Conservation (phyloP, 2,888 invertebrate genomes). For the Caenorhabditis doughertyi region DNA sequence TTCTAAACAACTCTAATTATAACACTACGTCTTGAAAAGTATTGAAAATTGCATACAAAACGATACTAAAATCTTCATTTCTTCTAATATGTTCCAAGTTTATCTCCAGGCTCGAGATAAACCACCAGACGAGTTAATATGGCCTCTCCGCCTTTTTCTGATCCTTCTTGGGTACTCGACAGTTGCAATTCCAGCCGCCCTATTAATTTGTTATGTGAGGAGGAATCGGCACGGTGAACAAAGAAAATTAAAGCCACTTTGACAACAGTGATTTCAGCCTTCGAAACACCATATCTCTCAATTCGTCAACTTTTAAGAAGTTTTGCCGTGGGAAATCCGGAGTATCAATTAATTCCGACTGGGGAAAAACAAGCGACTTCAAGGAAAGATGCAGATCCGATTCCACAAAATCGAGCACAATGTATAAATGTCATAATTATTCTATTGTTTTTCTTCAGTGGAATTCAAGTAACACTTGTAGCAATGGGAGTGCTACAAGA, state of each 20-base stretch:
- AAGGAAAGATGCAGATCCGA: constrained; percentile 46
- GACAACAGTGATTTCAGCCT: constrained; percentile 34
- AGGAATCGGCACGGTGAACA: constrained; percentile 68
- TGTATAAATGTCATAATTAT: constrained; percentile 49
- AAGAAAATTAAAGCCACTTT: background rate
- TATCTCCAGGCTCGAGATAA: constrained; percentile 64
- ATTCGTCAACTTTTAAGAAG: constrained; percentile 47
- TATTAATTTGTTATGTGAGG: constrained; percentile 73
- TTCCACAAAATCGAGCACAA: constrained; percentile 54
- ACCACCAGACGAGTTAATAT: constrained; percentile 71
- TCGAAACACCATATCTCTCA: constrained; percentile 36
- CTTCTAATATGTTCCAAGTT: no score
- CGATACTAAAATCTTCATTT: no score
- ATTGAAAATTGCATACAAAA: no score
- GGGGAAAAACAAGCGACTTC: constrained; percentile 42
- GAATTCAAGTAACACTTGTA: constrained; percentile 87
- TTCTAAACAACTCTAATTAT: no score
- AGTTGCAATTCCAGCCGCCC: constrained; percentile 73
- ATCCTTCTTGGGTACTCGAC: constrained; percentile 80
- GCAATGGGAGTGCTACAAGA: constrained; percentile 96
- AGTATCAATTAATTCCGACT: constrained; percentile 65
- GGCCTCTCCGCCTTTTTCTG: constrained; percentile 76
- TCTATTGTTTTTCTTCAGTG: constrained; percentile 90
- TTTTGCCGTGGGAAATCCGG: constrained; percentile 80
- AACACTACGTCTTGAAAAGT: no score